A percentile compares a stretch with the other conserved stretches of the same genome.
Evolutionary conservation across 2,888 invertebrate genomes (phyloP).

Genomic region (Rhamnusium bicolor): DNA sequence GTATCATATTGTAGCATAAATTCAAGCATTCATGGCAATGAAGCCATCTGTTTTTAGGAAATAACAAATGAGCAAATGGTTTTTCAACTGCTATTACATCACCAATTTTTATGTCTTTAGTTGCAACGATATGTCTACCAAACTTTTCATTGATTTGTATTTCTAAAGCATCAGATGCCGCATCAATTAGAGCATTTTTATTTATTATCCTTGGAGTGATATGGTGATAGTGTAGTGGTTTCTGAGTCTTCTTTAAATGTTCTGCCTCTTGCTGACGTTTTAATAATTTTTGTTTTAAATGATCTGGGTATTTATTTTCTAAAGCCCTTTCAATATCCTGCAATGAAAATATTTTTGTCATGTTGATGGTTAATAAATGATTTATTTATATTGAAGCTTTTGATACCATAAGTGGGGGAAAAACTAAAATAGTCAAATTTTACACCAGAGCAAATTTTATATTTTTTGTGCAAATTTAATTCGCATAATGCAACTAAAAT

Average conservation of each 20-base stretch:
- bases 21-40: conserved; percentile 81
- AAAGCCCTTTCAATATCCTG: conserved; percentile 79
- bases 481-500: too few species aligned
- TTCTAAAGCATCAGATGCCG: conserved; percentile 77
- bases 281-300: conserved; percentile 63
- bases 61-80: conserved; percentile 78
- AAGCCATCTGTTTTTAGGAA: conserved; percentile 70
- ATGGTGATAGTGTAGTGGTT: conserved; percentile 11
- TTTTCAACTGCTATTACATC: conserved; percentile 84
- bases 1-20: conserved; percentile 74
- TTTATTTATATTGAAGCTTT: too few species aligned
- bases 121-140: conserved; percentile 82
- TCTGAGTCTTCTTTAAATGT: conserved; percentile 37
- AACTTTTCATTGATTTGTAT: conserved; percentile 74
- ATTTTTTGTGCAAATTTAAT: too few species aligned
- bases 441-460: too few species aligned
- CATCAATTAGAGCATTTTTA: conserved; percentile 57
- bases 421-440: too few species aligned
- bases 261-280: conserved; percentile 57
- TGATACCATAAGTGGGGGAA: too few species aligned
- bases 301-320: conserved; percentile 74
- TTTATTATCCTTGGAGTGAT: conserved; percentile 15
- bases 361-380: too few species aligned
- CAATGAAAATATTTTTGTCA: conserved; percentile 40
- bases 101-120: conserved; percentile 78